Percentiles rank a stretch among this genome's conserved stretches.
Conservation (phyloP, 1,140 invertebrate species). For the Procambarus clarkii region DNA sequence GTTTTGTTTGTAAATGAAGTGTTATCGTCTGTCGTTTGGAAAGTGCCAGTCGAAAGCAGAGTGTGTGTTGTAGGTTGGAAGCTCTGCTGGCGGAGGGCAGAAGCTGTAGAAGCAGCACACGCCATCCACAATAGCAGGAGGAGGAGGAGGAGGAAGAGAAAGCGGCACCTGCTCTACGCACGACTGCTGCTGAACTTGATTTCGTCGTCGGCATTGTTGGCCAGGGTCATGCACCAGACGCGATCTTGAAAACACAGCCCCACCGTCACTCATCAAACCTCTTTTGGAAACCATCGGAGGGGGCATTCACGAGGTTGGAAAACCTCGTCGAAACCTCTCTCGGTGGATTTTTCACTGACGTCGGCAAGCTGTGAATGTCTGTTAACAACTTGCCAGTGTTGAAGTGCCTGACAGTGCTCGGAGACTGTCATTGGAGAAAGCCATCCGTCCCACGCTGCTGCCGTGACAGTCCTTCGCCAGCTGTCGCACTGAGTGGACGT, state of each 20-base stretch:
- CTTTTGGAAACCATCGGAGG: no score
- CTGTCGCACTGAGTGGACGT: neutral
- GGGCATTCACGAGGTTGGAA: no score
- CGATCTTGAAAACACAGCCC: neutral
- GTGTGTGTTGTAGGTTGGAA: constrained; percentile 29
- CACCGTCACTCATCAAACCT: neutral
- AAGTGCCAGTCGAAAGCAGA: constrained; percentile 24
- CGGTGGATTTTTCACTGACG: no score
- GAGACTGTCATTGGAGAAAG: neutral
- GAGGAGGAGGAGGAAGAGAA: constrained; percentile 33
- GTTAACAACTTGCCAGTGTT: neutral
- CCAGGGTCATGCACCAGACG: constrained; percentile 31
- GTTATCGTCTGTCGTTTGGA: neutral
- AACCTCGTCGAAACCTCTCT: no score
- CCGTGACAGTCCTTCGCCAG: neutral
- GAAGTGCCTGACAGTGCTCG: neutral
- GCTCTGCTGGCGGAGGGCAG: constrained; percentile 19
- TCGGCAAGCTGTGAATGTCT: no score
- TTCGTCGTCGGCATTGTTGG: constrained; percentile 6
- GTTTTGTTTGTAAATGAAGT: neutral
- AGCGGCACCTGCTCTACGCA: constrained; percentile 17
- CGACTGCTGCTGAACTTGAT: constrained; percentile 44
- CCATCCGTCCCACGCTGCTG: neutral
- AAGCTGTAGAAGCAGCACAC: neutral
- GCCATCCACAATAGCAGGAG: no score